Base-by-base conservation (phyloP, 2,797 vertebrate species). In the Enteromius afrohamiltoni region DNA sequence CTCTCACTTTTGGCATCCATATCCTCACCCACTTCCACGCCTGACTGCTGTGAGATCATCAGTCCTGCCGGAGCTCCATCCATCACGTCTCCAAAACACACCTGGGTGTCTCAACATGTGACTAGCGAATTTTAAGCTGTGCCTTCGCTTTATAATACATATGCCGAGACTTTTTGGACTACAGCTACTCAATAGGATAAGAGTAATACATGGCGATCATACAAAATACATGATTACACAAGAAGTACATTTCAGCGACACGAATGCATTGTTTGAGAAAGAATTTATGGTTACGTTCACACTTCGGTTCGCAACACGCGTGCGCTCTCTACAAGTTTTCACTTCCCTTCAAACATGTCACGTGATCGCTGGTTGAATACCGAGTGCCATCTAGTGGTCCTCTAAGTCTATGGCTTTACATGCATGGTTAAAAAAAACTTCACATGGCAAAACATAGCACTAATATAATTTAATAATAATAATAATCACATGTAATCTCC, bases 311-410 rank as follows among this genome's bases (percentile, higher is more conserved):
- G 37, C 69, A 37, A 8, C 55, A 74, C 53, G 42, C 16, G 70
- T 4, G 31, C 34, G 34, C 14, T 47, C 19, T 10, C 0, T 5
- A 6, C 14, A 42, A 21, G 31, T 26, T 14, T 47, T 47, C 1
- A 58, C 70, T 82, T 82, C 58, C 80, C 3, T 29, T 23, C 37
- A 31, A 4, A 6, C 21, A 19, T 6, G 3, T 40, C 80, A 82
- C 3, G 70, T 82, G 31, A 13, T 34, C 42, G 16, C 29, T 6
- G 2, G 2, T n/a, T 34, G 4, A 14, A 16, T 2, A 62, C 1
- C 23, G 7, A 6, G 34, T 51, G 34, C 78, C 78, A 55, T 55
- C 65, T 70, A n/a, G 17, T 16, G 79, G 3, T 58, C 14, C 0
- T 11, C 1, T 71, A 34, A 7, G 37, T 37, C 37, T 37, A 11